Evolutionary conservation across 2,888 invertebrate species (phyloP), one percentile per base, ranked within the genome.

Genomic region (Hypercompe scribonia): DNA sequence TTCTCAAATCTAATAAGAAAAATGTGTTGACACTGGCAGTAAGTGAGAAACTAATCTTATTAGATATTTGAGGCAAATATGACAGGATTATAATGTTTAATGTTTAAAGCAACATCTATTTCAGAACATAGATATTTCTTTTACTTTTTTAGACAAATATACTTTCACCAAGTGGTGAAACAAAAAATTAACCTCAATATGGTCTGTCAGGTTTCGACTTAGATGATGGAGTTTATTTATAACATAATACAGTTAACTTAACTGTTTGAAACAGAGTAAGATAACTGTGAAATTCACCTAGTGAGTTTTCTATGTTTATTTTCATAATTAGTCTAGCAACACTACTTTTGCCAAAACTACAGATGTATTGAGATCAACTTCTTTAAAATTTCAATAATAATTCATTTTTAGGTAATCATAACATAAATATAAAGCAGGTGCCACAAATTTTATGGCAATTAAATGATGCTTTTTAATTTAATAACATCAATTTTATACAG

Each of bases 111-210:
- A 13, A 28, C 28, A 61, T 31, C 46, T 21, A 21, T 18, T 0
- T 46, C 31, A 61, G 28, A 54, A 54, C 13, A 13, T 28, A 11
- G n/a, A 24, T 24, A n/a, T 2, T 3, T 61, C 7, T 61, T 31
- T 15, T 28, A 61, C 31, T 31, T 61, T 31, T 61, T 1, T 61
- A 31, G 15, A 61, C 61, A 61, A 61, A 61, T 61, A 18, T 31
- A 18, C 61, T 61, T 61, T 61, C 61, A 61, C 61, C 61, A 31
- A 31, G 31, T 18, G 15, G 31, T 31, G 61, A 31, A 18, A 61
- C 18, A 31, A 61, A 28, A 58, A 61, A 61, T 18, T 61, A 61
- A 61, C 61, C 61, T 61, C 61, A 61, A 61, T 61, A 58, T 58
- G 18, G 31, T 18, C 8, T 18, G 61, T 61, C 15, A 61, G 28